A percentile compares a stretch with the other conserved stretches of the same genome.
Evolutionary conservation across 2,888 invertebrate genomes (phyloP).

Genomic region (Ennomos erosarius): DNA sequence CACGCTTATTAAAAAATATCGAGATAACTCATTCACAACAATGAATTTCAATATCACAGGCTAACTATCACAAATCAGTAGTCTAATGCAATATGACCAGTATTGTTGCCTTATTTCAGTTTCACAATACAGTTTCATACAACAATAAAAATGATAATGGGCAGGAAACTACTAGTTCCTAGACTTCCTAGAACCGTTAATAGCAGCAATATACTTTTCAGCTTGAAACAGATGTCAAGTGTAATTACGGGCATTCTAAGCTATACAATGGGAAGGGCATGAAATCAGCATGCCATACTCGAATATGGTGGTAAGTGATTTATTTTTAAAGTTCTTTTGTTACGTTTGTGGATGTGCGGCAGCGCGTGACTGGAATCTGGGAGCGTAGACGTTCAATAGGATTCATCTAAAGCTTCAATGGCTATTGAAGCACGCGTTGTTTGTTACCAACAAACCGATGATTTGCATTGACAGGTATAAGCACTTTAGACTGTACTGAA

Average conservation of each 20-base stretch:
- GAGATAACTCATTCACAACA: background rate
- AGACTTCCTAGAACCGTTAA: slow-evolving; percentile 9
- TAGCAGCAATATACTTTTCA: slow-evolving; percentile 29
- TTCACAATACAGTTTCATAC: slow-evolving; percentile 19
- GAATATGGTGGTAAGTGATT: slow-evolving; percentile 25
- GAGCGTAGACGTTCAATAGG: slow-evolving; percentile 33
- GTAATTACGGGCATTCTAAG: slow-evolving; percentile 35
- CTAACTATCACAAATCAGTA: slow-evolving; percentile 8
- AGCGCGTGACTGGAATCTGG: slow-evolving; percentile 38
- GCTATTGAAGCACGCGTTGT: slow-evolving; percentile 14
- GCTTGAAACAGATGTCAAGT: slow-evolving; percentile 35
- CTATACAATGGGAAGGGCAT: slow-evolving; percentile 27
- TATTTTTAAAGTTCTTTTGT: slow-evolving; percentile 35
- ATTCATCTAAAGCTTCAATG: slow-evolving; percentile 21
- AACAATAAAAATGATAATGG: slow-evolving; percentile 21
- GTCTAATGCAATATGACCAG: background rate
- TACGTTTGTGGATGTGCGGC: slow-evolving; percentile 31
- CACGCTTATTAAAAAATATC: background rate
- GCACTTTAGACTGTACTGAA: no score
- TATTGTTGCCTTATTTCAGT: slow-evolving; percentile 1
- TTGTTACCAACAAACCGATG: slow-evolving; percentile 1
- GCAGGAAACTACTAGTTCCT: slow-evolving; percentile 27
- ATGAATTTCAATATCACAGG: slow-evolving; percentile 2
- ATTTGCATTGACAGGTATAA: background rate
- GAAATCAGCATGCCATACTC: slow-evolving; percentile 3